Conservation (phyloP, 2,888 invertebrate genomes). For the Platycheirus rosarum region DNA sequence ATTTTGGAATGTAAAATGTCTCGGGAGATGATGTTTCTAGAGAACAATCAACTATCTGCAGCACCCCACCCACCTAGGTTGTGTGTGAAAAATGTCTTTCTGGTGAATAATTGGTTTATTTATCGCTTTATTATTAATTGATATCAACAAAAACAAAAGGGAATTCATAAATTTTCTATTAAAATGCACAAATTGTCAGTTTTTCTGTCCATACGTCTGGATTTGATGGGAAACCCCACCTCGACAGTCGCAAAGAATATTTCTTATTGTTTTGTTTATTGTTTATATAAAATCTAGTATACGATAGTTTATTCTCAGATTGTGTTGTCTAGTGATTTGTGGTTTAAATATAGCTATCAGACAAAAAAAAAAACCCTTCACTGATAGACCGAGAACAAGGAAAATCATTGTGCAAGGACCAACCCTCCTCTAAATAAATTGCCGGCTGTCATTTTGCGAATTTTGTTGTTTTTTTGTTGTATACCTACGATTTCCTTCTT, state of each 20-base stretch:
- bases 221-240: too few relatives aligned
- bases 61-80: conserved; percentile 73
- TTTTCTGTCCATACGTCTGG: too few relatives aligned
- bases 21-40: conserved; percentile 14
- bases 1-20: conserved; percentile 25
- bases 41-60: not conserved
- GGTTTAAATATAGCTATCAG: not conserved
- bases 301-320: not conserved
- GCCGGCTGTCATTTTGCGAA: conserved; percentile 57
- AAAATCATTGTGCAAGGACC: conserved; percentile 66
- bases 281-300: not conserved
- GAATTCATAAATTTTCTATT: not conserved
- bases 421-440: conserved; percentile 27
- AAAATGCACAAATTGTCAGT: not conserved
- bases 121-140: conserved; percentile 24
- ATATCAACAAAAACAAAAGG: conserved; percentile 8
- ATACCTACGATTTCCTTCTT: too few relatives aligned
- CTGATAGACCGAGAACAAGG: conserved; percentile 42
- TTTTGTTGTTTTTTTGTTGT: conserved; percentile 11
- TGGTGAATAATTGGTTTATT: conserved; percentile 57
- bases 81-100: conserved; percentile 23
- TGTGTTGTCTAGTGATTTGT: not conserved
- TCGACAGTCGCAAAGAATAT: not conserved
- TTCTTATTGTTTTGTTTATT: conserved; percentile 13
- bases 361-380: too few relatives aligned